Conservation (phyloP, 2,888 invertebrate species). For the Melolontha melolontha region DNA sequence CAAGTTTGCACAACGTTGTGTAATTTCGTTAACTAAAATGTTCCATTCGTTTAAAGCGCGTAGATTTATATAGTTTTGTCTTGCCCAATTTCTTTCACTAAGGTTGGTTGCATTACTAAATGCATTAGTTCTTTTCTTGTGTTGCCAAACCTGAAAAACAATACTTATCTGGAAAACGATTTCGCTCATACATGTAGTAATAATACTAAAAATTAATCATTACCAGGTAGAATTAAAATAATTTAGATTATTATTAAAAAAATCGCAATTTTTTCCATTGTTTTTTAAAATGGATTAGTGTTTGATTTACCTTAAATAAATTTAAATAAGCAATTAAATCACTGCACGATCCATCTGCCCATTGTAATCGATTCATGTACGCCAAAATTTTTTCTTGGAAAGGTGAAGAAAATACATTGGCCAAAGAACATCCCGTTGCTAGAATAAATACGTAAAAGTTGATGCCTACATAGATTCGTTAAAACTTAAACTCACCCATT, state of each 20-base stretch:
- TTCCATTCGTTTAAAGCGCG: constrained; percentile 81
- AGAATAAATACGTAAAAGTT: constrained; percentile 51
- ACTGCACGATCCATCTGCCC: constrained; percentile 86
- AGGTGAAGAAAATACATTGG: constrained; percentile 82
- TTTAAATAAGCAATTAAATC: constrained; percentile 87
- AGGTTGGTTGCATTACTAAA: constrained; percentile 65
- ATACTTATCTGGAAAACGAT: no score
- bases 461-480: constrained; percentile 30
- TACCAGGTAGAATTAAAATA: no score
- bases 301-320: constrained; percentile 75
- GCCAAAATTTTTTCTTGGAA: constrained; percentile 77
- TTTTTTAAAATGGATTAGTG: no score
- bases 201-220: no score
- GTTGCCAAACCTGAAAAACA: constrained; percentile 74
- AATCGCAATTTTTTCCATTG: no score
- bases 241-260: no score
- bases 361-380: constrained; percentile 81
- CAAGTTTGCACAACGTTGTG: constrained; percentile 70
- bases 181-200: no score
- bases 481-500: constrained; percentile 71
- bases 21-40: constrained; percentile 78
- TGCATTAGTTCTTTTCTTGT: constrained; percentile 71
- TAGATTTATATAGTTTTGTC: constrained; percentile 76
- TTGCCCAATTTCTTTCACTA: constrained; percentile 75
- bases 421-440: constrained; percentile 87